Conservation (phyloP, 2,797 vertebrate genomes). For the Pteropus rufus region DNA sequence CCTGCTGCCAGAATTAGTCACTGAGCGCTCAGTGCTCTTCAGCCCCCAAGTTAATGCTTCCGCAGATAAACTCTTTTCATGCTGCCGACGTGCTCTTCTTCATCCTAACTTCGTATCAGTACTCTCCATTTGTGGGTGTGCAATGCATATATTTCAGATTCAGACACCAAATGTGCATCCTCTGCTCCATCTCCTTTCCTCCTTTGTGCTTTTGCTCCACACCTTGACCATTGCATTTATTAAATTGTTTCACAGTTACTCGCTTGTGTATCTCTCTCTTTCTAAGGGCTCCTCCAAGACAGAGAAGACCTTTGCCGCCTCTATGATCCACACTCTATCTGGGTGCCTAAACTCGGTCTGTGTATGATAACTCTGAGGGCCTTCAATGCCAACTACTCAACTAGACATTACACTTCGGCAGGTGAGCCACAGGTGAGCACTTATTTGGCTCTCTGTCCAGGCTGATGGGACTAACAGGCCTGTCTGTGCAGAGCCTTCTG, state of each 20-base stretch:
- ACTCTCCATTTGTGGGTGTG: not conserved
- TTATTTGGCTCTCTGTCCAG: not conserved
- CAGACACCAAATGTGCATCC: not conserved
- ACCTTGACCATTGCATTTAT: not conserved
- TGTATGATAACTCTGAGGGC: not conserved
- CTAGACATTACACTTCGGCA: not conserved
- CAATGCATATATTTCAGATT: too few relatives aligned
- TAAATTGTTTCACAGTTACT: not conserved
- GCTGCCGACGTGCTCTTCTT: not conserved
- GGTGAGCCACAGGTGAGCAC: not conserved
- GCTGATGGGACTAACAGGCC: not conserved
- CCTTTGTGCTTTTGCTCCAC: not conserved
- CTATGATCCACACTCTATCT: not conserved
- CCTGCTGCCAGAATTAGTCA: not conserved
- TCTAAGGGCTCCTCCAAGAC: not conserved
- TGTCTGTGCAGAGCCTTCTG: not conserved
- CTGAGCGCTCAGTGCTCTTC: not conserved
- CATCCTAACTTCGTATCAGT: accelerated
- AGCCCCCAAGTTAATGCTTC: not conserved
- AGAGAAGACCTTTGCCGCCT: not conserved
- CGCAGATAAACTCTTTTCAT: not conserved
- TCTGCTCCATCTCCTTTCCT: not conserved
- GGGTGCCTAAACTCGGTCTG: not conserved
- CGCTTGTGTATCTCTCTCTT: not conserved
- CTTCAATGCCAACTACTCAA: not conserved